Conservation (phyloP, 2,113 vertebrate genomes). For the Limanda limanda region DNA sequence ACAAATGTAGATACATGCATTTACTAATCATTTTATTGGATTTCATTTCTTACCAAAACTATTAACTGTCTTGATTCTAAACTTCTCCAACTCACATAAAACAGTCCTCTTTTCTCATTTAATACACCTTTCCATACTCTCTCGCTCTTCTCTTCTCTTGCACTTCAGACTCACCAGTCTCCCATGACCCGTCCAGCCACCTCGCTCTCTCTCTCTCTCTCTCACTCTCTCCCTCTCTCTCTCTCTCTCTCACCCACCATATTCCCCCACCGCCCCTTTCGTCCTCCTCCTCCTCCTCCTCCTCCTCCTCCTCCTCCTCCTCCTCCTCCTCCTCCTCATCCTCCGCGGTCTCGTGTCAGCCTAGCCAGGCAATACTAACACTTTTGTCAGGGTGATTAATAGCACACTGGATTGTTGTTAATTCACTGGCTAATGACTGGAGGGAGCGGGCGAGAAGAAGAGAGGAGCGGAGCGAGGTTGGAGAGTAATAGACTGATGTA, state of each 20-base stretch:
- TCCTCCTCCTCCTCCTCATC: constrained; percentile 28
- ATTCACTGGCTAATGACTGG: constrained; percentile 99
- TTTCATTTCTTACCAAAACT: background rate
- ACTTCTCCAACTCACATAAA: background rate
- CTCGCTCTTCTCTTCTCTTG: too few relatives aligned
- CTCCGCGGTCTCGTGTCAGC: constrained; percentile 74
- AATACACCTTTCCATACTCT: background rate
- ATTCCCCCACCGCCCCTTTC: background rate
- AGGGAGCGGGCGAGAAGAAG: constrained; percentile 73
- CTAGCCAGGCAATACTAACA: constrained; percentile 87
- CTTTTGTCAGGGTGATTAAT: constrained; percentile 99
- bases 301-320: constrained; percentile 6
- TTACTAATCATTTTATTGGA: background rate
- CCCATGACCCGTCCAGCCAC: too few relatives aligned
- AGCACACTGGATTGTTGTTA: constrained; percentile 93
- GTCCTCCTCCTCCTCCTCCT: constrained; percentile 11
- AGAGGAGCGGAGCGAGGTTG: constrained; percentile 82
- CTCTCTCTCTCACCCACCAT: constrained; percentile 3
- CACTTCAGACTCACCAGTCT: too few relatives aligned
- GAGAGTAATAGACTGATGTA: constrained; percentile 97
- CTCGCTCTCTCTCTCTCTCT: too few relatives aligned
- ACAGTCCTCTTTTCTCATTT: background rate
- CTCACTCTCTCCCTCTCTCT: too few relatives aligned
- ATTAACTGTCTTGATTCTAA: background rate
- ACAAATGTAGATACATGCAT: too few relatives aligned